These are phyloP conservation scores for Paedocypris sp. DNA, from an alignment of 2,113 vertebrate genomes.

Conservation along the genomic window DNA sequence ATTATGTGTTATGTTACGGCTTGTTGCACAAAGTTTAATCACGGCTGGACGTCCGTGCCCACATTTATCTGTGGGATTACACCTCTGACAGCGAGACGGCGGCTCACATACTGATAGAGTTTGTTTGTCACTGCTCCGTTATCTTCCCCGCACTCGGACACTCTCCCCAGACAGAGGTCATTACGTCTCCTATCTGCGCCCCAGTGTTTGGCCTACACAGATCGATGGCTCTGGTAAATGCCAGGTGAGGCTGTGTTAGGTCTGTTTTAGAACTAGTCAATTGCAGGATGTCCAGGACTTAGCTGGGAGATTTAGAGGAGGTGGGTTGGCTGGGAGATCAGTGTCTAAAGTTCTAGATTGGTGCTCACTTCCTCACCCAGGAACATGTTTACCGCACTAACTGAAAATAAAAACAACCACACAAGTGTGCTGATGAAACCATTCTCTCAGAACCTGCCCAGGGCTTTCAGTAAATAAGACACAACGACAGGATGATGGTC, in stretches of 20 bases:
- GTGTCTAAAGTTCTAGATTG: slow-evolving; percentile 25
- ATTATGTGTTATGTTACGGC: slow-evolving; percentile 20
- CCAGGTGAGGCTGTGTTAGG: slow-evolving; percentile 1
- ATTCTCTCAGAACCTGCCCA: background rate
- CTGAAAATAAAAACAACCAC: no score
- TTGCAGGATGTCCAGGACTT: slow-evolving; percentile 14
- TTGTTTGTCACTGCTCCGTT: background rate
- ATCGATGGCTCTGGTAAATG: slow-evolving; percentile 34
- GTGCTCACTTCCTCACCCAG: slow-evolving; percentile 23
- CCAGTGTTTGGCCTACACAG: slow-evolving; percentile 7
- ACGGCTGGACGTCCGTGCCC: slow-evolving; percentile 3
- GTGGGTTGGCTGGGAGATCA: slow-evolving; percentile 20
- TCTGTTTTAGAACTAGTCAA: slow-evolving; percentile 29
- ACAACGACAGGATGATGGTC: background rate
- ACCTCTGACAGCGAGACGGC: slow-evolving; percentile 5
- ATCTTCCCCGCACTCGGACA: background rate
- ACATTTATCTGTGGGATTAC: slow-evolving; percentile 22
- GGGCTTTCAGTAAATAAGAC: no score
- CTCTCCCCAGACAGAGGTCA: slow-evolving; percentile 18
- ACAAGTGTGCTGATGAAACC: no score
- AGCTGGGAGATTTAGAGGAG: slow-evolving; percentile 16
- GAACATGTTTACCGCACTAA: no score
- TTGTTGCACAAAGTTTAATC: slow-evolving; percentile 29
- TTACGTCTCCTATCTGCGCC: slow-evolving; percentile 6
- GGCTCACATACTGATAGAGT: slow-evolving; percentile 13